phyloP scores from a whole-genome alignment of 2,113 vertebrate species.

The Trematocara unimaculatum region DNA sequence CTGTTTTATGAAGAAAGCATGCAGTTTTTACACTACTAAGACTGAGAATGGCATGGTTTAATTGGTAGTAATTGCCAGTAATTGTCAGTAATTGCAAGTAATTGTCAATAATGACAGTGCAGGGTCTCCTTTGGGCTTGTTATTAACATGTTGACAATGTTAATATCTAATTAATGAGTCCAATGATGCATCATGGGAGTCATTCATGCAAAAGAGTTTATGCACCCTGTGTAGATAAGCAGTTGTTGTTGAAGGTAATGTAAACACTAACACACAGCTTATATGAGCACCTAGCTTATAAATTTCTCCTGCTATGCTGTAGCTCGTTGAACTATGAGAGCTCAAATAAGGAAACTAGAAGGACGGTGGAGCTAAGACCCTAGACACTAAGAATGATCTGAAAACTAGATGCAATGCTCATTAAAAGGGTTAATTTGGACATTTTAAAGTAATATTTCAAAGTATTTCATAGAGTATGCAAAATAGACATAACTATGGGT shows the following conservation, averaged over 20 bases:
- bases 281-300: neutral
- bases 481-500: neutral
- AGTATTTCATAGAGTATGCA: fast-evolving
- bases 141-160: constrained; percentile 16
- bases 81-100: constrained; percentile 18
- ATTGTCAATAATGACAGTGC: constrained; percentile 24
- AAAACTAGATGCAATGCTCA: neutral
- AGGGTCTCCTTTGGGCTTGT: neutral
- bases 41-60: neutral
- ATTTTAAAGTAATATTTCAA: neutral
- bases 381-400: neutral
- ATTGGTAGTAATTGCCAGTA: constrained; percentile 15
- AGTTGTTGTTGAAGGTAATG: neutral
- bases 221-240: neutral
- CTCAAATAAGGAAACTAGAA: neutral
- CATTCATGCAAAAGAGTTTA: neutral
- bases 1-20: neutral
- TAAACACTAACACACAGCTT: neutral
- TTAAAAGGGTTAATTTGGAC: neutral
- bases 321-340: neutral
- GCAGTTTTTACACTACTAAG: neutral
- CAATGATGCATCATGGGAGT: neutral
- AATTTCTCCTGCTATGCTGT: neutral
- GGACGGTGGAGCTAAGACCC: neutral
- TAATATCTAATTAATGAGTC: constrained; percentile 4